Conservation (phyloP, 2,888 invertebrate genomes). For the Ametastegia equiseti region DNA sequence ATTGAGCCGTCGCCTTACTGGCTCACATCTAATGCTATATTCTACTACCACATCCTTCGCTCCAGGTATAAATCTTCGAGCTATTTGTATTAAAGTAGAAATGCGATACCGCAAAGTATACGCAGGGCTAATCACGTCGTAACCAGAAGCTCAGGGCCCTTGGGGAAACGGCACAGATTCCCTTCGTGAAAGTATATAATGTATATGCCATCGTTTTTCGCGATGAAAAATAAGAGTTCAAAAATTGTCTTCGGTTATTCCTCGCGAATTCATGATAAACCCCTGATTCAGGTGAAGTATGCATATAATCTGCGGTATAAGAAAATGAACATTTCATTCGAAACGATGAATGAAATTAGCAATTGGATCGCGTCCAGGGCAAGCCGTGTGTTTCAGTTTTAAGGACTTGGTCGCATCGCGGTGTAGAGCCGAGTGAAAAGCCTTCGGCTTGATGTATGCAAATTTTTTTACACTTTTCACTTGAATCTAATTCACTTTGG, state of each 20-base stretch:
- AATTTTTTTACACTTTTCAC: constrained; percentile 15
- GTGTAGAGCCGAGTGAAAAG: neutral
- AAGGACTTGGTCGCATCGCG: neutral
- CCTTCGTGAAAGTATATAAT: neutral
- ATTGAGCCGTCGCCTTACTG: neutral
- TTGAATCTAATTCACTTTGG: neutral
- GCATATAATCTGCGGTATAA: neutral
- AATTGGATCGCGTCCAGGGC: neutral
- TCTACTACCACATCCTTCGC: too few species aligned
- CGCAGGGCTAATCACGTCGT: constrained; percentile 15
- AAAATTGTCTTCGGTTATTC: neutral
- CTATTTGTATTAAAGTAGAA: constrained; percentile 25
- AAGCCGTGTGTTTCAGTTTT: neutral
- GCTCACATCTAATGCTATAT: too few species aligned
- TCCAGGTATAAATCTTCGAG: neutral
- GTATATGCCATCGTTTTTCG: neutral
- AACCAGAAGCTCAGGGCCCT: neutral
- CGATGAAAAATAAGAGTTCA: constrained; percentile 13
- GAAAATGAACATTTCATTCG: neutral
- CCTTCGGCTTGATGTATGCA: neutral
- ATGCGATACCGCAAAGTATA: neutral
- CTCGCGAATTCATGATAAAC: neutral
- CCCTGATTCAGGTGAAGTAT: neutral
- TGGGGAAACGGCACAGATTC: neutral
- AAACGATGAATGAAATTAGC: neutral